These are phyloP conservation scores for Acanthiza pusilla DNA, from an alignment of 2,797 vertebrate species.

Conservation along the genomic window DNA sequence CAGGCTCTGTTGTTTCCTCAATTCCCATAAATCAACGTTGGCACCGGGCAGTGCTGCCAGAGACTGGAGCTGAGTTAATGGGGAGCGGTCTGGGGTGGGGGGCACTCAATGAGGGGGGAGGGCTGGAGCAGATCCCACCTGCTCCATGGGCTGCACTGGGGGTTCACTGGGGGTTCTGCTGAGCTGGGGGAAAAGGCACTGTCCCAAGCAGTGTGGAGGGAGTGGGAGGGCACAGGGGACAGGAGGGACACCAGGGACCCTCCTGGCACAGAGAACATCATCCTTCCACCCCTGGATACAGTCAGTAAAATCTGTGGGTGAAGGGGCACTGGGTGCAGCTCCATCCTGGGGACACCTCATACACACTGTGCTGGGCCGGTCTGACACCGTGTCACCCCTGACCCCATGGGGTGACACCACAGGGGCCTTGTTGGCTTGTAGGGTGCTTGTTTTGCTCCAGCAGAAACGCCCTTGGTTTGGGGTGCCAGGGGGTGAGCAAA, in stretches of 20 bases:
- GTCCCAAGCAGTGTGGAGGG: rapidly evolving
- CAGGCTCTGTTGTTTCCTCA: background rate
- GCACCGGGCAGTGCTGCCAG: background rate
- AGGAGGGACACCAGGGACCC: background rate
- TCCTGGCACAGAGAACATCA: background rate
- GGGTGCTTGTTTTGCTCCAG: background rate
- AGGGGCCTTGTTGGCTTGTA: background rate
- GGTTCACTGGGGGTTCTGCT: rapidly evolving
- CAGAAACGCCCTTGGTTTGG: background rate
- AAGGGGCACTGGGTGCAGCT: background rate
- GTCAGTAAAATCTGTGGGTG: background rate
- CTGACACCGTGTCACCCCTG: rapidly evolving
- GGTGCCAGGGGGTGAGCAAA: background rate
- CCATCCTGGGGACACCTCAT: rapidly evolving
- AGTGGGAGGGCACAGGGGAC: background rate
- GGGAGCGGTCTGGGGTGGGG: rapidly evolving
- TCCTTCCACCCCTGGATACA: rapidly evolving
- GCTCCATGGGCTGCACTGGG: rapidly evolving
- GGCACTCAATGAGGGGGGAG: rapidly evolving
- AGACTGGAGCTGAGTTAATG: background rate
- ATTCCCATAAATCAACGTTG: rapidly evolving
- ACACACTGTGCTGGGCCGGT: background rate
- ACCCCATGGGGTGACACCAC: background rate
- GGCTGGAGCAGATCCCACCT: background rate
- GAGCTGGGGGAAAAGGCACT: rapidly evolving